Conservation (phyloP, 1,140 invertebrate species). For the Venustaconcha ellipsiformis region DNA sequence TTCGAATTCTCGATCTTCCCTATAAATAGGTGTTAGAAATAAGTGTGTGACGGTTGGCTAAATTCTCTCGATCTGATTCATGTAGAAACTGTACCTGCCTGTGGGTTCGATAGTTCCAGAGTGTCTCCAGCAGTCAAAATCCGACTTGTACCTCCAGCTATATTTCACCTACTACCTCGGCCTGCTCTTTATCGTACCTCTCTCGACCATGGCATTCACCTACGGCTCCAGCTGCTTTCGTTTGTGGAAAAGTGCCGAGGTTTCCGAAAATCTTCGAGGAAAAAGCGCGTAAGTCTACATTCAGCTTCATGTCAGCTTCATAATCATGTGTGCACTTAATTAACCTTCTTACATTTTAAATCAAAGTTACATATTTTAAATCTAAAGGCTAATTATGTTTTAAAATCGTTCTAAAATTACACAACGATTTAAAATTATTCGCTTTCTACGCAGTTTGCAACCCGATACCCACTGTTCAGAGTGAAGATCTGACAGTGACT, state of each 20-base stretch:
- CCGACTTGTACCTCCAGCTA: constrained; percentile 3
- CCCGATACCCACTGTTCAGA: no score
- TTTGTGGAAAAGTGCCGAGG: constrained; percentile 26
- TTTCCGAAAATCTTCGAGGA: constrained; percentile 14
- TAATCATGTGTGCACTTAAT: no score
- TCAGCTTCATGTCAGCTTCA: no score
- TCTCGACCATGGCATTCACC: constrained; percentile 19
- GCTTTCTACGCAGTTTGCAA: no score
- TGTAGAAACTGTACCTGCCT: constrained; percentile 20
- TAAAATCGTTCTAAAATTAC: no score
- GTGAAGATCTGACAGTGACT: no score
- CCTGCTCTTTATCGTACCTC: constrained; percentile 27
- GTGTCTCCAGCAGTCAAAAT: constrained; percentile 9
- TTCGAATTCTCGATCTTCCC: background rate
- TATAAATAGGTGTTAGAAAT: background rate
- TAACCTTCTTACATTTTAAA: no score
- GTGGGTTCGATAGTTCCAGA: background rate
- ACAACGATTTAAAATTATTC: no score
- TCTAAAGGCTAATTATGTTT: no score
- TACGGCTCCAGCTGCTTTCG: constrained; percentile 23
- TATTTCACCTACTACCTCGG: constrained; percentile 29
- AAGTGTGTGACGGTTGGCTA: background rate
- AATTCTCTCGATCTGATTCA: background rate
- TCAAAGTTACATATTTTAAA: no score
- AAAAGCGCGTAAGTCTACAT: background rate